Base-by-base conservation (phyloP, 2,797 vertebrate genomes). In the Bucorvus abyssinicus region DNA sequence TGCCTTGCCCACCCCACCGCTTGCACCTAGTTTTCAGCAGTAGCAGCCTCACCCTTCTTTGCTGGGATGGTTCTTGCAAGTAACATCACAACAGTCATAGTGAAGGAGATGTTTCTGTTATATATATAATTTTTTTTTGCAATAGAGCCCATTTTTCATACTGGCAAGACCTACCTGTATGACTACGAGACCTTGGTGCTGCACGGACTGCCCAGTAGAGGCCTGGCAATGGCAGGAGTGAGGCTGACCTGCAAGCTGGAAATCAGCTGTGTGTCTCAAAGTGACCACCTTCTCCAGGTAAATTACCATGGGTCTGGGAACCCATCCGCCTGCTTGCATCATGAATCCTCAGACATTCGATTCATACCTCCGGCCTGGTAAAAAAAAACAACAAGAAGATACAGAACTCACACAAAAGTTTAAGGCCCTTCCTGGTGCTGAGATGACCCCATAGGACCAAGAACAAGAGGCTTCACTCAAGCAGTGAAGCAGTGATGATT, bases 221-320 rank as follows among this genome's bases (percentile, higher is more conserved):
- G 80, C 22, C 70, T 97, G 86, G 92, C 85, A 1, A 90, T 19
- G 47, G 93, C 95, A 0, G 98, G 96, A 45, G 44, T 98, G 80
- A 96, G 73, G 76, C 47, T 98, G 34, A 71, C 78, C 42, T 93
- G 94, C 73, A 89, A 89, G 79, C 27, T 98, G 78, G 95, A 97
- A 74, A 96, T 98, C 91, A 95, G 92, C 50, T 76, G 27, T 4
- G 50, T 93, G 60, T 92, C 95, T 40, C 75, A 44, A 53, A 95
- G 38, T 0, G 53, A 88, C 6, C 96, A 96, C 81, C 61, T 95
- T 30, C 89, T 98, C 42, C 96, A 97, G 97, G 97, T 98, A 97
- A 89, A 61, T 47, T n/a, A 10, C 17, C 4, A 3, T 0, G 22
- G 63, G 16, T 6, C 2, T 3, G 32, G 55, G 8, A 53, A 42